A percentile compares a stretch with the other conserved stretches of the same genome.
These are phyloP conservation scores for Anastrepha ludens DNA, from an alignment of 1,140 invertebrate genomes.

Conservation along the genomic window DNA sequence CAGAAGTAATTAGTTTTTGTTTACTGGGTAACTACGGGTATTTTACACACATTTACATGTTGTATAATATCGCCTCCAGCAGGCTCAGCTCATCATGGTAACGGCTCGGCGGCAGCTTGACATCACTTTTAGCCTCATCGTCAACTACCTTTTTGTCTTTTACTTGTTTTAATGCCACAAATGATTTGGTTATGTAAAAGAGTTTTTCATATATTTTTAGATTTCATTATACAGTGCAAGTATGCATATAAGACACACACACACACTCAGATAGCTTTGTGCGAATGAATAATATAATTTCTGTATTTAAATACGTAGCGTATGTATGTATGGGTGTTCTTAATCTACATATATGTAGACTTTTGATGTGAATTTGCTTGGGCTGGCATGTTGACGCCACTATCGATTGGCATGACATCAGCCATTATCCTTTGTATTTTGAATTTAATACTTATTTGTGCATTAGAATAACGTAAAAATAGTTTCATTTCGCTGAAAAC, in stretches of 20 bases:
- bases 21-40: background rate
- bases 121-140: background rate
- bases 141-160: background rate
- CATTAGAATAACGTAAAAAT: constrained; percentile 8
- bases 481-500: background rate
- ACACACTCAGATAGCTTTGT: background rate
- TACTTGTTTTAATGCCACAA: background rate
- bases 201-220: background rate
- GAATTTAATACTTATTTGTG: constrained; percentile 1
- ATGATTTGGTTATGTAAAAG: constrained; percentile 10
- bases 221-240: background rate
- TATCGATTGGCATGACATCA: constrained; percentile 28
- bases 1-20: background rate
- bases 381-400: background rate
- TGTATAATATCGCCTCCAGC: background rate
- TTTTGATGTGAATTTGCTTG: background rate
- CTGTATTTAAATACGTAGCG: background rate
- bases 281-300: no score
- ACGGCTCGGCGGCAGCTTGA: background rate
- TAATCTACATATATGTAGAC: constrained; percentile 20
- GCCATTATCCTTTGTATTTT: constrained; percentile 10
- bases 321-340: background rate
- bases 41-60: background rate
- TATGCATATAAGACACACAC: background rate
- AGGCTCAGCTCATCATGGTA: background rate